Percentiles rank a stretch among this genome's conserved stretches.
Evolutionary conservation across 2,888 invertebrate genomes (phyloP).

Genomic region (Agrilus cyanescens): DNA sequence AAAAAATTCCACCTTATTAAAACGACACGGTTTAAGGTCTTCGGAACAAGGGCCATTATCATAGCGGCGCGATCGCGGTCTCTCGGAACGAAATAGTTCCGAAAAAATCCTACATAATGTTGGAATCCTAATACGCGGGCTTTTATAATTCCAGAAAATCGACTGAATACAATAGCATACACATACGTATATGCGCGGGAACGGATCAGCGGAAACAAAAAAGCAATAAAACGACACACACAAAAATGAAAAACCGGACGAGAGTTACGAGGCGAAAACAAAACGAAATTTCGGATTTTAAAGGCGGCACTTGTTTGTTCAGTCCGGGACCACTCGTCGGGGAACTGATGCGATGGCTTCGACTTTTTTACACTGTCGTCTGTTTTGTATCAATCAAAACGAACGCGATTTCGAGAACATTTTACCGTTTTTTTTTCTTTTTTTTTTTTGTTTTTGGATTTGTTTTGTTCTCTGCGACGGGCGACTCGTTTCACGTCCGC

Average conservation of each 20-base stretch:
- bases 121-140: slow-evolving; percentile 28
- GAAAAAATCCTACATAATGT: slow-evolving; percentile 28
- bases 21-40: neutral
- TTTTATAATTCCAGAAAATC: slow-evolving; percentile 29
- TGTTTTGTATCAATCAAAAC: slow-evolving; percentile 35
- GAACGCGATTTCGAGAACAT: slow-evolving; percentile 12
- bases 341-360: slow-evolving; percentile 20
- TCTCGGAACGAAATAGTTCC: slow-evolving; percentile 10
- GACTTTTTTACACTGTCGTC: slow-evolving; percentile 32
- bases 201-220: slow-evolving; percentile 16
- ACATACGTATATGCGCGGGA: too few species aligned
- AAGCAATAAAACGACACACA: slow-evolving; percentile 17
- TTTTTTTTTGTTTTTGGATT: slow-evolving; percentile 27
- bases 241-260: slow-evolving; percentile 17
- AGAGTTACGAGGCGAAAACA: slow-evolving; percentile 18
- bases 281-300: slow-evolving; percentile 28
- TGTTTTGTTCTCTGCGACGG: slow-evolving; percentile 19
- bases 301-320: slow-evolving; percentile 30
- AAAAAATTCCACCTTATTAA: slow-evolving; percentile 9
- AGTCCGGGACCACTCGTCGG: slow-evolving; percentile 8
- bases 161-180: slow-evolving; percentile 26
- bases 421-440: slow-evolving; percentile 1
- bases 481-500: neutral
- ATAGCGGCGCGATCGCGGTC: too few species aligned
- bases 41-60: too few species aligned